Base-by-base conservation (phyloP, 2,113 vertebrate species). In the Lophura nycthemera region DNA sequence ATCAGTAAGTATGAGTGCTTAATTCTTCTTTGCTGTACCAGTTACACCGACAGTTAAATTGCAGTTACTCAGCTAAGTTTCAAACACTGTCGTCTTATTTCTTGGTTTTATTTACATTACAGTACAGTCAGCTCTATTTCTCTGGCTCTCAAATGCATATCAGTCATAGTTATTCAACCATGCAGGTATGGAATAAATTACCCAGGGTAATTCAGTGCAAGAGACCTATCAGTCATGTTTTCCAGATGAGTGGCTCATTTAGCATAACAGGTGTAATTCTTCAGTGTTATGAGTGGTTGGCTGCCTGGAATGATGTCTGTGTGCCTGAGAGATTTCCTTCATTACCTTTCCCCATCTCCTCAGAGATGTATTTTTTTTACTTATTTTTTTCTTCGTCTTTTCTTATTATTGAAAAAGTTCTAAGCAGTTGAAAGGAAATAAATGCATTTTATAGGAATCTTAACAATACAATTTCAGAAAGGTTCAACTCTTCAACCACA, bases 1-100 rank as follows among this genome's bases (percentile, higher is more conserved):
- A 75, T 98, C 98, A 65, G 99, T 99, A 95, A 98, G 98, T 96
- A 65, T 25, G 15, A 70, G 42, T 18, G 38, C 29, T 87, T 80
- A 2, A 0, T 83, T 74, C 40, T 71, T 18, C 47, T 76, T 77
- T 79, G 20, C 30, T 38, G 3, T 48, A 38, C 40, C 27, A 76
- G 48, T 73, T 88, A 63, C 74, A 40, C 38, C 14, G 24, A 2
- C 24, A 36, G 19, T 64, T 88, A 54, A 64, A 42, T 18, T 30
- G 34, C 42, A 32, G 25, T 63, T 63, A 43, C 22, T 34, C 27
- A 70, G 18, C 47, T 29, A 7, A 30, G 10, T 82, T 63, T 38
- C 48, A 79, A 86, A 70, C 32, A 47, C 22, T 5, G 3, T 27
- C 14, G 19, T 69, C 50, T 73, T 72, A 17, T 56, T 89, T 89